A percentile compares a stretch with the other conserved stretches of the same genome.
These are phyloP conservation scores for Dinomys branickii DNA, from an alignment of 2,113 vertebrate genomes.

Conservation along the genomic window DNA sequence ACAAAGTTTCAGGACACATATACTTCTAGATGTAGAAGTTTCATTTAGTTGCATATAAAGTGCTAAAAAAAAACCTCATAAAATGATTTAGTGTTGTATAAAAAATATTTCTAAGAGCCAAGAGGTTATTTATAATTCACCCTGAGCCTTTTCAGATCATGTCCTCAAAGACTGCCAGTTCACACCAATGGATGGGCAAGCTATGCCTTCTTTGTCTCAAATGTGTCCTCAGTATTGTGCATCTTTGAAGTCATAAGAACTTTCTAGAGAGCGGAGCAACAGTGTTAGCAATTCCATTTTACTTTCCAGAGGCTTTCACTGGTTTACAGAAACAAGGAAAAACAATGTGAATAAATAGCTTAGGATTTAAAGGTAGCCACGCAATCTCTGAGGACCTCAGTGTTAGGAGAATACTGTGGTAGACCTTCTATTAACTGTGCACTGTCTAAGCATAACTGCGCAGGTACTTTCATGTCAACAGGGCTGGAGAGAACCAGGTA, in stretches of 20 bases:
- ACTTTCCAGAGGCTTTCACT: constrained; percentile 36
- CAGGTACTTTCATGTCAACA: not conserved
- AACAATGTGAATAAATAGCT: not conserved
- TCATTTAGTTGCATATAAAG: not conserved
- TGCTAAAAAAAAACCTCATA: not conserved
- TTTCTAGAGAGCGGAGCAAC: not conserved
- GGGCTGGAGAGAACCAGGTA: not conserved
- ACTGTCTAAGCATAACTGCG: not conserved
- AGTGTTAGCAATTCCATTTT: not conserved
- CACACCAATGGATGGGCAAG: not conserved
- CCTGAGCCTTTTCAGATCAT: not conserved
- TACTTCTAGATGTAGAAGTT: not conserved
- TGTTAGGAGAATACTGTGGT: not conserved
- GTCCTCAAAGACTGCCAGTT: not conserved
- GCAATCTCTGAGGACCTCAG: not conserved
- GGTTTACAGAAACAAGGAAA: constrained; percentile 24
- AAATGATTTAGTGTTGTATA: not conserved
- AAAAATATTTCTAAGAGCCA: not conserved
- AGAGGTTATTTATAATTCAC: not conserved
- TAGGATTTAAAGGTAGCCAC: not conserved
- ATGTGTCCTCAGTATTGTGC: too few species aligned
- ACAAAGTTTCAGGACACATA: not conserved
- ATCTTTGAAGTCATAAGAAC: not conserved
- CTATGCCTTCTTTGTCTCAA: not conserved
- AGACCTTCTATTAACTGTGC: not conserved